phyloP scores from a whole-genome alignment of 2,888 invertebrate genomes.

The Tortricodes alternella region DNA sequence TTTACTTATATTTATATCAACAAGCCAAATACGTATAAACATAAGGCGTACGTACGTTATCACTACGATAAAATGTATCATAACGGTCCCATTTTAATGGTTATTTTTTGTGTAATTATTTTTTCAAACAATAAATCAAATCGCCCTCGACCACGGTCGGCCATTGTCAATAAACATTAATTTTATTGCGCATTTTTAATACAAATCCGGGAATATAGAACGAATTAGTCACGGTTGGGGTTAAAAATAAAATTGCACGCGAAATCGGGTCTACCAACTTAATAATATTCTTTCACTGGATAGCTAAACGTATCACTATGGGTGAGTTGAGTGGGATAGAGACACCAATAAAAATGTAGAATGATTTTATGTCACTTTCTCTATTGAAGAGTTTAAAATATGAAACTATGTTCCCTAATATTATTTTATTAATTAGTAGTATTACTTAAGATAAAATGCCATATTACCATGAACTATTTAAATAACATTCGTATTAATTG shows the following conservation, averaged over 20 bases:
- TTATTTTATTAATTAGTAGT: too few relatives aligned
- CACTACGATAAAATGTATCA: background rate
- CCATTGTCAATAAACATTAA: conserved; percentile 33
- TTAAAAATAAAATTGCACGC: conserved; percentile 53
- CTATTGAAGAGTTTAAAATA: too few relatives aligned
- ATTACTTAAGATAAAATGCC: too few relatives aligned
- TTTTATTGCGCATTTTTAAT: conserved; percentile 45
- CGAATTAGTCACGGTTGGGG: conserved; percentile 54
- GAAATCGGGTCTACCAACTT: conserved; percentile 49
- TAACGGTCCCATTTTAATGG: conserved; percentile 13
- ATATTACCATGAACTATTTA: too few relatives aligned
- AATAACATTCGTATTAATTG: too few relatives aligned
- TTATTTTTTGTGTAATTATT: conserved; percentile 24
- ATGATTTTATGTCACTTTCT: too few relatives aligned
- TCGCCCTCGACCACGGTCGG: conserved; percentile 21
- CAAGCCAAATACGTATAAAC: too few relatives aligned
- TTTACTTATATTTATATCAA: too few relatives aligned
- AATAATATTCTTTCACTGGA: conserved; percentile 9
- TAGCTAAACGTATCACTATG: background rate
- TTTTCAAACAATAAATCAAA: conserved; percentile 27
- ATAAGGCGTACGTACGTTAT: background rate
- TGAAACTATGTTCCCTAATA: too few relatives aligned
- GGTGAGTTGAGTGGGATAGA: background rate
- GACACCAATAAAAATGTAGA: too few relatives aligned
- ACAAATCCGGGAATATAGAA: conserved; percentile 44